phyloP scores from a whole-genome alignment of 2,888 invertebrate genomes.

The Tenthredo distinguenda region DNA sequence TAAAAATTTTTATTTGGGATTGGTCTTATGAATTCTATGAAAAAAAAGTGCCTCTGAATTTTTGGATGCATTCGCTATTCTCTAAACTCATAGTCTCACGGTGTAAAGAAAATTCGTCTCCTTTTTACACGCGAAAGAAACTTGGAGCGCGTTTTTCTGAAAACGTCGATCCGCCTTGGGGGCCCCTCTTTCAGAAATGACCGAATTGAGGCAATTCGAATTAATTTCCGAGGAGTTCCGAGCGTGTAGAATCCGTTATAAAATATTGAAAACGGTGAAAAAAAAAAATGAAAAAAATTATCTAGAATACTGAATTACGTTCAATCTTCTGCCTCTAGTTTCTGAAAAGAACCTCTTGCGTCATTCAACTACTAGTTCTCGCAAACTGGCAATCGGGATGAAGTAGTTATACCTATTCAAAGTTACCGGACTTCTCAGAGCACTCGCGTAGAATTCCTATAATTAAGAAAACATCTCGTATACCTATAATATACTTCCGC shows the following conservation, averaged over 20 bases:
- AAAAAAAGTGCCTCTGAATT: too few relatives aligned
- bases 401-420: conserved; percentile 24
- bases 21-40: too few relatives aligned
- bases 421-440: not conserved
- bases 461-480: conserved; percentile 11
- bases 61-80: too few relatives aligned
- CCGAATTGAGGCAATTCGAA: too few relatives aligned
- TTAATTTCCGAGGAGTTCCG: too few relatives aligned
- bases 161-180: too few relatives aligned
- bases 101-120: too few relatives aligned
- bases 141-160: too few relatives aligned
- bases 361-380: not conserved
- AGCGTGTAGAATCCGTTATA: not conserved
- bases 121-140: too few relatives aligned
- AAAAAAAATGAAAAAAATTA: not conserved
- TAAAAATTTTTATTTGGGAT: too few relatives aligned
- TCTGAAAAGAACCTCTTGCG: not conserved
- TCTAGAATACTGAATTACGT: not conserved
- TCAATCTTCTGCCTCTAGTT: not conserved
- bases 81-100: too few relatives aligned
- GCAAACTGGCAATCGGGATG: conserved; percentile 26
- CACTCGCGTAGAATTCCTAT: not conserved
- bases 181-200: too few relatives aligned
- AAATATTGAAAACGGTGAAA: not conserved
- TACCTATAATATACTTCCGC: not conserved